Evolutionary conservation across 2,888 invertebrate genomes (phyloP), one percentile per base, ranked within the genome.

Genomic region (Andrena haemorrhoa): DNA sequence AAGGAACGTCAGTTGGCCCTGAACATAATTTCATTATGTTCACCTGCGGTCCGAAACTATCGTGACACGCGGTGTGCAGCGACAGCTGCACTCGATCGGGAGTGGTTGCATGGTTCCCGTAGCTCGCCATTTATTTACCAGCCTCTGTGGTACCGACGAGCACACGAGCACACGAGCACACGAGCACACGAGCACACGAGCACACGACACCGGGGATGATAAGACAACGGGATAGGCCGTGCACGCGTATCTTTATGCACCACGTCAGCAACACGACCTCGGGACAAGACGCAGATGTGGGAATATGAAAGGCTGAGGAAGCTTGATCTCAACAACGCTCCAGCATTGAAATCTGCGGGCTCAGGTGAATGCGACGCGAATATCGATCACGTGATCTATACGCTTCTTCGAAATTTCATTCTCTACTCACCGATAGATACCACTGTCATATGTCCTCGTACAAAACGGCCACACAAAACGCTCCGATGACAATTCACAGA

Each of bases 21-120:
- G 66, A 47, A 26, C 47, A 16, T 41, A 33, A 47, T 53, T 49
- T 63, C n/a, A n/a, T 58, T 10, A n/a, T 5, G 35, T 68, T 63
- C 63, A 75, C 63, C 75, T 61, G 75, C 51, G 23, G 20, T 29
- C 33, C 41, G 47, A 78, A 78, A 75, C 63, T 69, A 64, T 60
- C 69, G 71, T n/a, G 20, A 49, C 84, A 76, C 68, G 20, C 47
- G 10, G 76, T 69, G 63, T 64, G 70, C 53, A 71, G 16, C 82
- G 84, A 85, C 82, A 82, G 85, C 84, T 87, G 86, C 81, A 35
- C 63, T 70, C 77, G 70, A 81, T 83, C 74, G 78, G 33, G 20
- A 26, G 63, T 49, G 41, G 79, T 78, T 81, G 75, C 83, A 81
- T 75, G 74, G 77, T 81, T 56, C 63, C 74, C 79, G 71, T 78